Evolutionary conservation across 2,797 vertebrate species (phyloP), one percentile per base, ranked within the genome.

Genomic region (Eleutherodactylus coqui): DNA sequence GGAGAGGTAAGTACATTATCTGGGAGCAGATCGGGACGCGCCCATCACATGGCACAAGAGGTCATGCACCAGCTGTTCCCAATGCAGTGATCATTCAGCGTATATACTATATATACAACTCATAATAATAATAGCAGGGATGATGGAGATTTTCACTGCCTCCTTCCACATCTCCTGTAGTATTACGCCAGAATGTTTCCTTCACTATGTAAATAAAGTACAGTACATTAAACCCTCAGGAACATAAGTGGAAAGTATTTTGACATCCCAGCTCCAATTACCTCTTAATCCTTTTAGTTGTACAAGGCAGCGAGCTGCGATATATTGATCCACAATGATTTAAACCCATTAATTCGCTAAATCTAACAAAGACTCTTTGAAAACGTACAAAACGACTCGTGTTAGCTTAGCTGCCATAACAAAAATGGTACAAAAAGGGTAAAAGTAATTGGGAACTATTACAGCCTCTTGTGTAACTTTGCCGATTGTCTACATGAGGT

Each of bases 301-400:
- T 82, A 82, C 80, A 70, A 55, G 53, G 67, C 45, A 55, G 32
- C 24, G 34, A 43, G 67, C 47, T 53, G 29, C 45, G 24, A 21
- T 53, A 55, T 82, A 82, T 82, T 82, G 80, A 82, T 82, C 64
- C 64, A 53, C 27, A 67, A 16, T 27, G 47, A 34, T 82, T 53
- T 53, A 72, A 53, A 82, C 19, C 67, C 67, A 72, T 72, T 72
- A 72, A 72, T 55, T 29, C 64, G 67, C 67, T 55, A 82, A 82
- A 70, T 82, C 21, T 72, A 70, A 45, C 45, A 82, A 32, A 55
- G 67, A 9, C 47, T 53, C 47, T 72, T 53, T 53, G 67, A 51
- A 82, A 72, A 73, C 16, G 41, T 19, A 73, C 41, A 73, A 69
- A 72, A 53, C 14, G 34, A 38, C 64, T 72, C 2, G 24, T 16